Base-by-base conservation (phyloP, 2,113 vertebrate genomes). In the Jacana jacana region DNA sequence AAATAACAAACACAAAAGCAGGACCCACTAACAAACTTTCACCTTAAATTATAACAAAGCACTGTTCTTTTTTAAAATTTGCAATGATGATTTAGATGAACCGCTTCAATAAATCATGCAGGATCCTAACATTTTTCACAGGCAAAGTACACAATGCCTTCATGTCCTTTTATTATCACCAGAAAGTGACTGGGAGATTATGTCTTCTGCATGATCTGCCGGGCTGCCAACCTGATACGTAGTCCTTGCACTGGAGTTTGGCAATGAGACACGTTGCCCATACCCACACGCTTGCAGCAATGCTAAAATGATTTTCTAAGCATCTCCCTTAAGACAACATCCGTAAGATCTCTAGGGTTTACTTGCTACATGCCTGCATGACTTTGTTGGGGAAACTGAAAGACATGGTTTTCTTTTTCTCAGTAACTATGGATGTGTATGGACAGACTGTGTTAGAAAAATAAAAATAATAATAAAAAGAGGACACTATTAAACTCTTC, bases 1-100 rank as follows among this genome's bases (percentile, higher is more conserved):
- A 94, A 94, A 85, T 93, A 97, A 97, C 79, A 97, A 89, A 46
- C 8, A 10, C 17, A 92, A 65, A 66, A 82, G 27, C 4, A 91
- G 66, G 69, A 87, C 52, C 20, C 22, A 37, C 35, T 83, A 70
- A 60, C 58, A 86, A 95, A 17, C 77, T 78, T 91, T 48, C 15
- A 68, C 93, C 89, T 95, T 57, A 69, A 94, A 93, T 71, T 55
- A 72, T 28, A 91, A 89, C 8, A 1, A 77, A 86, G 76, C 35
- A 78, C 11, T 42, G 44, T 31, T 77, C 5, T 63, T 63, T 63
- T 78, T 2, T 3, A 8, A 79, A 71, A 52, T 33, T 71, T 83
- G 22, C 35, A 84, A 33, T 28, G 35, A 77, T 89, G 42, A 65
- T 71, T 75, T 76, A 86, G 8, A 84, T 79, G 78, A 93, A 71